Evolutionary conservation across 2,113 vertebrate genomes (phyloP).

Genomic region (Mixornis gularis): DNA sequence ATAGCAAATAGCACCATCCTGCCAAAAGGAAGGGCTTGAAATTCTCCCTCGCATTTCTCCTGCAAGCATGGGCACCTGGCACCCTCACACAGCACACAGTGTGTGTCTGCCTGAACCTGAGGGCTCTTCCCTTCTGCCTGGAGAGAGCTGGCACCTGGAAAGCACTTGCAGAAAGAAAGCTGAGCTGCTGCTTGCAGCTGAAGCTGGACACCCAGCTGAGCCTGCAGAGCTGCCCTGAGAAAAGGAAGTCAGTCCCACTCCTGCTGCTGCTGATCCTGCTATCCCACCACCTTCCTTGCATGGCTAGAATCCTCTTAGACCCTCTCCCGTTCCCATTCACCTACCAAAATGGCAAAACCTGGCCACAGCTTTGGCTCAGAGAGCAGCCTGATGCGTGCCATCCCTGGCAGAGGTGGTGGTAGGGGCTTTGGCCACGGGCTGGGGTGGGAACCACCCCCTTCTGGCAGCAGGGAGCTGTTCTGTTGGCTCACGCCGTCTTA

Average conservation of each 20-base stretch:
- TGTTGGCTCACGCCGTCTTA: accelerated
- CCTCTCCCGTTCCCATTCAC: neutral
- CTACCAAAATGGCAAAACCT: neutral
- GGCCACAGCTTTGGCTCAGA: neutral
- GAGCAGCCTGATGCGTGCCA: neutral
- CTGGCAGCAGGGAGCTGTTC: neutral
- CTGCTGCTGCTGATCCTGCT: neutral
- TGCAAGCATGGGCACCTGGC: accelerated
- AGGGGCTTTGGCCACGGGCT: neutral
- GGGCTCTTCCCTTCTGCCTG: neutral
- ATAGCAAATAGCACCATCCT: neutral
- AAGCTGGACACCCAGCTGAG: neutral
- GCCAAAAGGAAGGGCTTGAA: neutral
- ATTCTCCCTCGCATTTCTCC: neutral
- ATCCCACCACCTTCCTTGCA: too few relatives aligned
- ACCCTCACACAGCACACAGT: accelerated
- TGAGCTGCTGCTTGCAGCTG: neutral
- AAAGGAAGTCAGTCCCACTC: neutral
- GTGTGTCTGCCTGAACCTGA: neutral
- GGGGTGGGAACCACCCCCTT: neutral
- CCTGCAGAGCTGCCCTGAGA: neutral
- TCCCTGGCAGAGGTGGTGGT: neutral
- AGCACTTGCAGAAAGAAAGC: neutral
- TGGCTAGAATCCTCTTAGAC: too few relatives aligned
- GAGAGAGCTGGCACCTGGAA: neutral